phyloP scores from a whole-genome alignment of 2,888 invertebrate genomes.

The Chrysomela aeneicollis region DNA sequence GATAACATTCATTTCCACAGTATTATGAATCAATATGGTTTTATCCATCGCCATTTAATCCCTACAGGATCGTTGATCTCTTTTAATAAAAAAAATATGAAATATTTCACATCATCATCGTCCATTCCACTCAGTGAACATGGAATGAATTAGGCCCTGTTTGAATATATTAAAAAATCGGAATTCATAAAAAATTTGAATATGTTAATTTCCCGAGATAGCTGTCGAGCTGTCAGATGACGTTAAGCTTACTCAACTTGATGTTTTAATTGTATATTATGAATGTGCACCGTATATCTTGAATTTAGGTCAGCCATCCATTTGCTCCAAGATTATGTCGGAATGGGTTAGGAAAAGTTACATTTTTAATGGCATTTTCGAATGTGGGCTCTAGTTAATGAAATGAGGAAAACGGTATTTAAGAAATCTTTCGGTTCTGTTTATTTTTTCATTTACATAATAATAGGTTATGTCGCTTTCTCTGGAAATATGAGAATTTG shows the following conservation, averaged over 20 bases:
- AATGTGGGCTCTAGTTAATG: slow-evolving; percentile 23
- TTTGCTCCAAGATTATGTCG: slow-evolving; percentile 49
- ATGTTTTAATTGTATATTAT: slow-evolving; percentile 50
- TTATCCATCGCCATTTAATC: neutral
- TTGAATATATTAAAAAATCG: slow-evolving; percentile 43
- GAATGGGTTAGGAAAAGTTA: slow-evolving; percentile 41
- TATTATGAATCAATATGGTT: too few relatives aligned
- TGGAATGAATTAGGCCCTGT: slow-evolving; percentile 34
- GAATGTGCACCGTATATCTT: slow-evolving; percentile 42
- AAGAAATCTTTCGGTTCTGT: slow-evolving; percentile 9
- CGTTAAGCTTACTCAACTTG: slow-evolving; percentile 49
- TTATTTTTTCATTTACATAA: slow-evolving; percentile 28
- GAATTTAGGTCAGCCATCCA: slow-evolving; percentile 45
- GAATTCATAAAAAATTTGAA: slow-evolving; percentile 46
- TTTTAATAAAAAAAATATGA: neutral
- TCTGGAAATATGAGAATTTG: slow-evolving; percentile 20
- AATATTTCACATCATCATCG: slow-evolving; percentile 19
- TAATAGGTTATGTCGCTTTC: slow-evolving; percentile 21
- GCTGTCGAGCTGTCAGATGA: slow-evolving; percentile 49
- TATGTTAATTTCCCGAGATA: slow-evolving; percentile 49
- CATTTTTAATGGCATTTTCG: slow-evolving; percentile 25
- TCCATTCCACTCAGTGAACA: slow-evolving; percentile 28
- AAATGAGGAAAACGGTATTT: slow-evolving; percentile 17
- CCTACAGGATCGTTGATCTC: neutral
- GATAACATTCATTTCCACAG: too few relatives aligned